These are phyloP conservation scores for Heteromormyrus szaboi DNA, from an alignment of 2,797 vertebrate genomes.

Conservation along the genomic window DNA sequence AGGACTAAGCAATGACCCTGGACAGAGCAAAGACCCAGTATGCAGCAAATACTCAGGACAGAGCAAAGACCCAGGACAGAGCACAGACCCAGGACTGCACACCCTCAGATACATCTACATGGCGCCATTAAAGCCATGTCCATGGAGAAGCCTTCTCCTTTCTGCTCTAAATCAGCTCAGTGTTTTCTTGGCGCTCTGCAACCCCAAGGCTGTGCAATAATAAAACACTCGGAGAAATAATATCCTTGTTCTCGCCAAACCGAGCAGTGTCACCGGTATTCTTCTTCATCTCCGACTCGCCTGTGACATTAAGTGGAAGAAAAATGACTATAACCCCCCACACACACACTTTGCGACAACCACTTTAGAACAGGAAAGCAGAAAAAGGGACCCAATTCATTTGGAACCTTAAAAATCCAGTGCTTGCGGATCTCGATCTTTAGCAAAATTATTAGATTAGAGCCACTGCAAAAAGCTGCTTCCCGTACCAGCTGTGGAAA, in stretches of 20 bases:
- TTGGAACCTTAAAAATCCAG: neutral
- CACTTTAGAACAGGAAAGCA: neutral
- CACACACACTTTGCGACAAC: neutral
- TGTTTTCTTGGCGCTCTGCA: neutral
- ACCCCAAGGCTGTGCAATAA: slow-evolving; percentile 16
- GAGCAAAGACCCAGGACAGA: neutral
- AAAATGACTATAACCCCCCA: slow-evolving; percentile 5
- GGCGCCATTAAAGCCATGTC: neutral
- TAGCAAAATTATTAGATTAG: slow-evolving; percentile 5
- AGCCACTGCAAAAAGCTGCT: neutral
- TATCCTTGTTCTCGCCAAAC: neutral
- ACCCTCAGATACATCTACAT: neutral
- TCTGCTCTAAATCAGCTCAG: neutral
- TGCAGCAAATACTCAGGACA: neutral
- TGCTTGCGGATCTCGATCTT: neutral
- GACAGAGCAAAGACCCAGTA: neutral
- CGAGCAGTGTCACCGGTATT: neutral
- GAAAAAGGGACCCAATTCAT: slow-evolving; percentile 15
- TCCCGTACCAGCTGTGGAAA: neutral
- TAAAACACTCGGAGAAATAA: slow-evolving; percentile 11
- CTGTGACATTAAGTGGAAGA: slow-evolving; percentile 18
- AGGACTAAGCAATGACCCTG: too few relatives aligned
- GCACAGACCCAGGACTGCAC: neutral
- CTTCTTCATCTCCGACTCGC: neutral
- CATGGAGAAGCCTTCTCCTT: neutral